Evolutionary conservation across 2,113 vertebrate species (phyloP).

Genomic region (Burhinus oedicnemus): DNA sequence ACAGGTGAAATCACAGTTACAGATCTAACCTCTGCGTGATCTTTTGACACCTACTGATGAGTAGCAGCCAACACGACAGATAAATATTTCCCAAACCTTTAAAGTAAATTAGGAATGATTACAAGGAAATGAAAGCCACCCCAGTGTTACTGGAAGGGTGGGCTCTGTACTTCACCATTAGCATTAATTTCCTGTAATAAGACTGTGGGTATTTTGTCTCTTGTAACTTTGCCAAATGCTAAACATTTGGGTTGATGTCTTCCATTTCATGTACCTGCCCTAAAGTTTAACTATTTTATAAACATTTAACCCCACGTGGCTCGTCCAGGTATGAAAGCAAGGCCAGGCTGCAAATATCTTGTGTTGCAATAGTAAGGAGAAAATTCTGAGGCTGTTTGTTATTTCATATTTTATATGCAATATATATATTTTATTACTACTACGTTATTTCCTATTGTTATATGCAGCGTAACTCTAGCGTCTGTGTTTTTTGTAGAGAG

Average conservation of each 20-base stretch:
- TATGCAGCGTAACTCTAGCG: not conserved
- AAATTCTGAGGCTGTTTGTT: not conserved
- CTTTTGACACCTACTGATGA: not conserved
- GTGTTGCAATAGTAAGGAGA: not conserved
- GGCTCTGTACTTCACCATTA: not conserved
- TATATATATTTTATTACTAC: not conserved
- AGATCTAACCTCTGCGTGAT: not conserved
- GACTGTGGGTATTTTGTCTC: not conserved
- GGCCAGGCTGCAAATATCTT: not conserved
- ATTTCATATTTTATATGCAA: not conserved
- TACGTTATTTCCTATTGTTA: not conserved
- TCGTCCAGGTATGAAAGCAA: not conserved
- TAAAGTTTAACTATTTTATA: not conserved
- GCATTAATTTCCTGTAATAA: slow-evolving; percentile 1
- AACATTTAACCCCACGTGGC: not conserved
- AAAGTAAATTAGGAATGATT: not conserved
- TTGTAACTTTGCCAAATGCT: not conserved
- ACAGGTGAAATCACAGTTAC: not conserved
- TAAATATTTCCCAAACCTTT: slow-evolving; percentile 24
- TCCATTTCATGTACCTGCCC: not conserved
- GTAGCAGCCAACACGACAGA: not conserved
- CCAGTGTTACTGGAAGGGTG: not conserved
- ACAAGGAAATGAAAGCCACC: not conserved
- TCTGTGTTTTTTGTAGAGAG: not conserved
- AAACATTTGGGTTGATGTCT: not conserved